Evolutionary conservation across 2,888 invertebrate species (phyloP).

Genomic region (Agrilus mali): DNA sequence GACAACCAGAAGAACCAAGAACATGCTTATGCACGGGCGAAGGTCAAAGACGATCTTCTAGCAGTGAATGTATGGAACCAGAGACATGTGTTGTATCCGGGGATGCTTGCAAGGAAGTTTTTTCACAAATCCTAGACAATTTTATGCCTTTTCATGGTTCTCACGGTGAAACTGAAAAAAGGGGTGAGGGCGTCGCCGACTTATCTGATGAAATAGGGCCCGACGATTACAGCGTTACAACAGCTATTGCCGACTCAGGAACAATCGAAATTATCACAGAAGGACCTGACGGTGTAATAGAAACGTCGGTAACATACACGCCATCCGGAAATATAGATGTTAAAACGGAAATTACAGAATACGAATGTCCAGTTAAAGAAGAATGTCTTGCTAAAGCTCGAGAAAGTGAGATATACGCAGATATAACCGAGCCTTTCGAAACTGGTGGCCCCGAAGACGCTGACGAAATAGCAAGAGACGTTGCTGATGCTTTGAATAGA

Average conservation of each 20-base stretch:
- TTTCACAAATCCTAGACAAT: too few relatives aligned
- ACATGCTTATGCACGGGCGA: too few relatives aligned
- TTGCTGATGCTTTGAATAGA: slow-evolving; percentile 4
- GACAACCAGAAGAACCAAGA: too few relatives aligned
- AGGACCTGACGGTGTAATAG: slow-evolving; percentile 29
- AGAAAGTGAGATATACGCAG: too few relatives aligned
- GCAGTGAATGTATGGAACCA: too few relatives aligned
- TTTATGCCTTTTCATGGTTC: too few relatives aligned
- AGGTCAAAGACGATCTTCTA: too few relatives aligned
- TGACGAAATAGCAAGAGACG: slow-evolving; percentile 2
- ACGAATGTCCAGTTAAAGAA: not conserved
- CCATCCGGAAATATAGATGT: slow-evolving; percentile 30
- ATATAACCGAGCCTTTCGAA: not conserved
- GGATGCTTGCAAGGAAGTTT: too few relatives aligned
- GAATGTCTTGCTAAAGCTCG: not conserved
- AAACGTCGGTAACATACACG: slow-evolving; percentile 26
- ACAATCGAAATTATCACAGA: slow-evolving; percentile 29
- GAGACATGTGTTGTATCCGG: too few relatives aligned
- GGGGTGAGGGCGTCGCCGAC: slow-evolving; percentile 19
- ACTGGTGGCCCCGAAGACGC: not conserved
- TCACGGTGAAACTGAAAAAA: slow-evolving; percentile 12
- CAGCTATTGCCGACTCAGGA: slow-evolving; percentile 27
- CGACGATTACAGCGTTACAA: slow-evolving; percentile 24
- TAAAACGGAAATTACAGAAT: slow-evolving; percentile 20
- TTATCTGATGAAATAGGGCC: slow-evolving; percentile 1